phyloP scores from a whole-genome alignment of 2,797 vertebrate species.

The Rhyacichthys aspro region DNA sequence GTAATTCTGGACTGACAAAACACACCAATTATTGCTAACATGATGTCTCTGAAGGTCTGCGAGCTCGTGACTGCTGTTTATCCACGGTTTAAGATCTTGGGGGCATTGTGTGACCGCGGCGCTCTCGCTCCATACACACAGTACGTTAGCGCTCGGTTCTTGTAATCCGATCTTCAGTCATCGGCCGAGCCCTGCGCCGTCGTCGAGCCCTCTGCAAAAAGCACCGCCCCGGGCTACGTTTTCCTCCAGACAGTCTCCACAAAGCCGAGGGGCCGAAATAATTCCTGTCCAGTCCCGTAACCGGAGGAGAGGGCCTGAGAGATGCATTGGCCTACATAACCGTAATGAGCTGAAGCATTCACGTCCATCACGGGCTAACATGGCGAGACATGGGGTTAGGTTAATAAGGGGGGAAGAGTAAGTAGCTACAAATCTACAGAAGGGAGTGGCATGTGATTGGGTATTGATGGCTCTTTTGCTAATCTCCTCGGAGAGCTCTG shows the following conservation, averaged over 20 bases:
- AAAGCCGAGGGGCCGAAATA: conserved; percentile 58
- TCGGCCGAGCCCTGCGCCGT: conserved; percentile 30
- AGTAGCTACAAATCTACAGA: conserved; percentile 24
- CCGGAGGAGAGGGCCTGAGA: conserved; percentile 40
- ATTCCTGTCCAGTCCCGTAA: conserved; percentile 53
- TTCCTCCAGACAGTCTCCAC: conserved; percentile 53
- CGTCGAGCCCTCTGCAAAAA: conserved; percentile 42
- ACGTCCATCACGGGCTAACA: conserved; percentile 49
- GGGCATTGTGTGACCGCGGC: conserved; percentile 35
- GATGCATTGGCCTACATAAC: conserved; percentile 67
- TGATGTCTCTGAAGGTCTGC: neutral
- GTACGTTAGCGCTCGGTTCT: conserved; percentile 29
- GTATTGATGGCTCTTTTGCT: conserved; percentile 56
- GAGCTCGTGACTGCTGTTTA: conserved; percentile 22
- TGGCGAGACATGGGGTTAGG: conserved; percentile 50
- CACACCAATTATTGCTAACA: conserved; percentile 42
- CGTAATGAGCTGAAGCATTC: conserved; percentile 65
- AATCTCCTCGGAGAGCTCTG: conserved; percentile 53
- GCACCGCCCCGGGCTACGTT: conserved; percentile 58
- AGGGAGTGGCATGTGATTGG: conserved; percentile 38
- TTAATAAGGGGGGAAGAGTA: conserved; percentile 35
- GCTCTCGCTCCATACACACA: too few relatives aligned
- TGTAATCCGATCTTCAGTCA: conserved; percentile 37
- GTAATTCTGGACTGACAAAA: conserved; percentile 18
- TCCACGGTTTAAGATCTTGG: conserved; percentile 28